A percentile compares a stretch with the other conserved stretches of the same genome.
Evolutionary conservation across 2,797 vertebrate species (phyloP).

Genomic region (Anguilla pacifica): DNA sequence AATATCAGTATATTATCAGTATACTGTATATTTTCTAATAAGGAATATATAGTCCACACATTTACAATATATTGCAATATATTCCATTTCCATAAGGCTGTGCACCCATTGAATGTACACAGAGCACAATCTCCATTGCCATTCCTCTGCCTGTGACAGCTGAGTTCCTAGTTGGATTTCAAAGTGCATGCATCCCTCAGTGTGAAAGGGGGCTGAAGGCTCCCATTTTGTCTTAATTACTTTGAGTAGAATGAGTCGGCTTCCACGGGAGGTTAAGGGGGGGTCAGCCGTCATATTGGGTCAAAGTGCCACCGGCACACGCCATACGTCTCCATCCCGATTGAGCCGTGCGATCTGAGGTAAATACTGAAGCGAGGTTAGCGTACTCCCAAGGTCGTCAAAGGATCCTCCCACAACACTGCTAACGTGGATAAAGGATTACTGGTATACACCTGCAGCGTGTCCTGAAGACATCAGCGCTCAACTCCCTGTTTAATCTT

Average conservation of each 20-base stretch:
- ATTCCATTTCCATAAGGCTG: background rate
- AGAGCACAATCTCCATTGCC: background rate
- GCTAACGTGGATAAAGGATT: background rate
- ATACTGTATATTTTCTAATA: background rate
- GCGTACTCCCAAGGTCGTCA: background rate
- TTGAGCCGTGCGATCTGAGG: background rate
- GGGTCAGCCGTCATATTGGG: background rate
- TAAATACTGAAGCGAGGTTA: background rate
- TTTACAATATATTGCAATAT: too few species aligned
- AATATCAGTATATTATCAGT: too few species aligned
- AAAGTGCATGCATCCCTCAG: background rate
- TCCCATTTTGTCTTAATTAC: background rate
- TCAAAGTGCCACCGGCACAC: background rate
- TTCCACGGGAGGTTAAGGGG: background rate
- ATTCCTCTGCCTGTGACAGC: background rate
- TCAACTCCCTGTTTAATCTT: background rate
- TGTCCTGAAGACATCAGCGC: background rate
- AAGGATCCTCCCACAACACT: background rate
- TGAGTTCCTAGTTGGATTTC: background rate
- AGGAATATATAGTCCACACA: background rate
- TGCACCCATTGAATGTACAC: background rate
- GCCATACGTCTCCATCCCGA: background rate
- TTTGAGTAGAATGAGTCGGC: background rate
- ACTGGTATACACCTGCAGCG: background rate
- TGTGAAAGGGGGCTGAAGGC: background rate